Percentiles rank a stretch among this genome's conserved stretches.
Conservation (phyloP, 2,888 invertebrate genomes). For the Parochlus steinenii region DNA sequence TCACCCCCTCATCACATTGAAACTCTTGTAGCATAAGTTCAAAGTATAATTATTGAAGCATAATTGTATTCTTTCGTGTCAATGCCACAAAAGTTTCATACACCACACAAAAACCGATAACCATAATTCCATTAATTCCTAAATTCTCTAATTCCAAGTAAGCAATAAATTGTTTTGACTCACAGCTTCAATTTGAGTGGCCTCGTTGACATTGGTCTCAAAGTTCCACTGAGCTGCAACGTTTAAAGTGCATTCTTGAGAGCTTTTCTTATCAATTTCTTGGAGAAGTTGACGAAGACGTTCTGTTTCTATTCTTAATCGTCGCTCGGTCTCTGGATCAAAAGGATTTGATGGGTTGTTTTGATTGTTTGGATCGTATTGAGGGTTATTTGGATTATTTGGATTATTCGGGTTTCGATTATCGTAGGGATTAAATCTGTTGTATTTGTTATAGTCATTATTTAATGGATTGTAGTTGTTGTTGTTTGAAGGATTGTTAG, state of each 20-base stretch:
- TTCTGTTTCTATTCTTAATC: constrained; percentile 25
- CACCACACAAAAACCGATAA: too few relatives aligned
- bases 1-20: too few relatives aligned
- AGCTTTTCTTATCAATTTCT: constrained; percentile 56
- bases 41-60: neutral
- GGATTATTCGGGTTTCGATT: constrained; percentile 17
- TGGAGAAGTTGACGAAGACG: constrained; percentile 37
- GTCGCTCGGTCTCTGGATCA: constrained; percentile 22
- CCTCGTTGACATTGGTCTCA: constrained; percentile 73
- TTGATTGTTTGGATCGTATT: constrained; percentile 9
- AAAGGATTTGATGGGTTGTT: constrained; percentile 8
- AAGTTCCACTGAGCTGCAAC: constrained; percentile 83
- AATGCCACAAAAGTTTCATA: too few relatives aligned
- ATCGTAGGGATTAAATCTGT: constrained; percentile 35
- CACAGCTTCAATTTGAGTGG: constrained; percentile 67
- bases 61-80: neutral
- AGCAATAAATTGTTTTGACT: too few relatives aligned
- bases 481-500: constrained; percentile 19
- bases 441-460: constrained; percentile 31
- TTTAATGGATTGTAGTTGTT: constrained; percentile 18
- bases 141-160: too few relatives aligned
- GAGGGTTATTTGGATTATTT: constrained; percentile 8
- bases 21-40: neutral
- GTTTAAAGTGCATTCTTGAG: constrained; percentile 67
- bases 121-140: too few relatives aligned